Base-by-base conservation (phyloP, 2,113 vertebrate genomes). In the Cheirogaleus medius region DNA sequence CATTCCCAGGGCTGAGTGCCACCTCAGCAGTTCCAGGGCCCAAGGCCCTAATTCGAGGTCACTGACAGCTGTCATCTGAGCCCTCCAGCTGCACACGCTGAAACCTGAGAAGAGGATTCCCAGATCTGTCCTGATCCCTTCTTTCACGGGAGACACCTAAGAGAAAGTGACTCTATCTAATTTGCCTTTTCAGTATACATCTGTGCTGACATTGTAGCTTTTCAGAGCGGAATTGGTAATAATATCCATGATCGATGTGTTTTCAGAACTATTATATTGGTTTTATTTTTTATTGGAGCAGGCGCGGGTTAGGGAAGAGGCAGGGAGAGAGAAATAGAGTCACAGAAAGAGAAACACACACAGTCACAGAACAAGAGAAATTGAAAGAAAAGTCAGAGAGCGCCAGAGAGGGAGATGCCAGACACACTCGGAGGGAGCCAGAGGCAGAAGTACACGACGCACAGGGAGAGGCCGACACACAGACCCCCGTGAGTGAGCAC, bases 221-320 rank as follows among this genome's bases (percentile, higher is more conserved):
- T 86, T 60, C 58, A 90, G 32, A 73, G 23, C 42, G 60, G 37
- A 93, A 83, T 47, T 42, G 20, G 37, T 64, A 90, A 27, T 85
- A 58, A 23, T 82, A 42, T 85, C n/a, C 10, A 58, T 52, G 25
- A 29, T 54, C 42, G 10, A 18, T 87, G 18, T 92, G 63, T 34
- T 76, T 76, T 95, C 60, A 84, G 76, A 74, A 73, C 68, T 10
- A 49, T 42, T 68, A 71, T 15, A 69, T 90, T 87, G 69, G 8
- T 47, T 86, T 92, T 77, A 49, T 85, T 94, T 94, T 73, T n/a
- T 52, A 83, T 8, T 80, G 78, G 37, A 84, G 93, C 25, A 73
- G 12, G 9, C 32, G 9, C 27, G 2, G 10, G 15, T 47, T 92
- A 52, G 32, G 9, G 64, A 81, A 88, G 21, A 56, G 34, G 42